phyloP scores from a whole-genome alignment of 2,797 vertebrate species.

The Serranus cabrilla region DNA sequence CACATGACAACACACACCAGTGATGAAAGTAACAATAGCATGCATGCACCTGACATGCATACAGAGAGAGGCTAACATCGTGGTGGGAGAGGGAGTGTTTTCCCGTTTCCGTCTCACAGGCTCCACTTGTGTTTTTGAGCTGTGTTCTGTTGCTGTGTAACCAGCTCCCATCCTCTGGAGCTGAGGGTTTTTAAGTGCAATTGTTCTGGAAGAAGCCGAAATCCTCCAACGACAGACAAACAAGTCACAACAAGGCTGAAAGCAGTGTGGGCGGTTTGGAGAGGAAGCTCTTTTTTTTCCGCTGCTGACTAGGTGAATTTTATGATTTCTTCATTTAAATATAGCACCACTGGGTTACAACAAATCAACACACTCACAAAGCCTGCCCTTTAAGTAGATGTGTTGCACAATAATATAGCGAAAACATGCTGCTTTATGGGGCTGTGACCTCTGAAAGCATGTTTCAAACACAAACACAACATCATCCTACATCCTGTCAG shows the following conservation, averaged over 20 bases:
- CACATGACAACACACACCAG: slow-evolving; percentile 78
- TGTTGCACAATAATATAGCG: slow-evolving; percentile 46
- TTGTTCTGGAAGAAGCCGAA: slow-evolving; percentile 77
- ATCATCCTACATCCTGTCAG: slow-evolving; percentile 74
- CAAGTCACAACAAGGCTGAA: slow-evolving; percentile 83
- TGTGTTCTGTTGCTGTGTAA: slow-evolving; percentile 58
- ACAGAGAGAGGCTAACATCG: slow-evolving; percentile 49
- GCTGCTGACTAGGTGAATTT: slow-evolving; percentile 80
- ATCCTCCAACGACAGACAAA: slow-evolving; percentile 80
- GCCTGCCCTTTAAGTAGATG: slow-evolving; percentile 40
- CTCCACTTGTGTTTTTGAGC: slow-evolving; percentile 49
- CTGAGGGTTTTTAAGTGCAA: slow-evolving; percentile 68
- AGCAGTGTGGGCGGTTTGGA: slow-evolving; percentile 77
- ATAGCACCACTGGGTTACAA: slow-evolving; percentile 51
- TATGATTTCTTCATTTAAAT: slow-evolving; percentile 75
- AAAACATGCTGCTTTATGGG: slow-evolving; percentile 46
- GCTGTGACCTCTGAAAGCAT: slow-evolving; percentile 53
- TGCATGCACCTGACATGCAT: slow-evolving; percentile 74
- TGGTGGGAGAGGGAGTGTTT: slow-evolving; percentile 43
- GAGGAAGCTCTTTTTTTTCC: slow-evolving; percentile 73
- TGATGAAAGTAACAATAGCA: slow-evolving; percentile 77
- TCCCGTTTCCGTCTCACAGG: slow-evolving; percentile 52
- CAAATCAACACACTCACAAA: slow-evolving; percentile 49
- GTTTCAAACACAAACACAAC: slow-evolving; percentile 59
- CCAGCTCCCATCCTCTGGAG: slow-evolving; percentile 67